Base-by-base conservation (phyloP, 2,797 vertebrate genomes). In the Alectoris magna region DNA sequence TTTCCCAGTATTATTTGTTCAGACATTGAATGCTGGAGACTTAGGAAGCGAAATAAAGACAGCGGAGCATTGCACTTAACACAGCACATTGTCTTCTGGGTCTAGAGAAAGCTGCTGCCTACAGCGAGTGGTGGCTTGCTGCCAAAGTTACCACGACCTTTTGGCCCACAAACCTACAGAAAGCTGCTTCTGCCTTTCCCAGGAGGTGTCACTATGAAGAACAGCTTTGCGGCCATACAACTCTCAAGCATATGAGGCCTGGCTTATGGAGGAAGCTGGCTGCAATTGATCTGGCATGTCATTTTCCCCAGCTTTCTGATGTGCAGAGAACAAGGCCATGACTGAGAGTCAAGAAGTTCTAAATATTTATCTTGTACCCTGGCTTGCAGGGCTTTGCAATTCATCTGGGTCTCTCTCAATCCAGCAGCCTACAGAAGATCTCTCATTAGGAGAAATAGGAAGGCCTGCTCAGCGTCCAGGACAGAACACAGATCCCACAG, bases 321-420 rank as follows among this genome's bases (percentile, higher is more conserved):
- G 78, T 62, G 73, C 36, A 67, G n/a, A 46, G n/a, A 87, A 85
- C 0, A 0, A 68, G 79, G 36, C 44, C 46, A 60, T 53, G 64
- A 87, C 51, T 8, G 1, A 88, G 55, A 77, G 64, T 66, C 0
- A 1, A 51, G 66, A 87, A 94, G 46, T 48, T 68, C 72, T 88
- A 82, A 95, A 88, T 87, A 90, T 91, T 93, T 94, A 62, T 87
- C 63, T 92, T 89, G 43, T 18, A 12, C 46, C 74, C 87, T 82
- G 58, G 56, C 91, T 93, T 58, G 68, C 8, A n/a, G 34, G 23
- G 23, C 48, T 87, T 96, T 87, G 66, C 77, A 84, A 80, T 91
- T 91, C 87, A 78, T 21, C 72, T 73, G 36, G 17, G 11, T 74
- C 75, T 82, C 60, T 88, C 29, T 43, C 31, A 39, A 77, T 48